phyloP scores from a whole-genome alignment of 2,888 invertebrate species.

The Chloromyia formosa region DNA sequence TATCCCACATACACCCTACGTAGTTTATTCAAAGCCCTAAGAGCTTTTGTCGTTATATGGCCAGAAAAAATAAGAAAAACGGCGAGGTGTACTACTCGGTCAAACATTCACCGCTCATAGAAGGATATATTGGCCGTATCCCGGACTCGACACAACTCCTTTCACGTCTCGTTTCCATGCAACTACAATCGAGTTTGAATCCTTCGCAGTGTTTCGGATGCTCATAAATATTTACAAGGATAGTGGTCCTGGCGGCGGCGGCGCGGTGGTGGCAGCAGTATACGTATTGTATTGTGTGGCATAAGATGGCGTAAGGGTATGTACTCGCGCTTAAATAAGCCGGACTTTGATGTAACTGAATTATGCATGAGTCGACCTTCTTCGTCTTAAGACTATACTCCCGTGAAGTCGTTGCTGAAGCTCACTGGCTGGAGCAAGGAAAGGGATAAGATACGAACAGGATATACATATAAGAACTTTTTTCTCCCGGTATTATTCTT shows the following conservation, averaged over 20 bases:
- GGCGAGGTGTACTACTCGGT: conserved; percentile 3
- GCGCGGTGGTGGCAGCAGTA: too few species aligned
- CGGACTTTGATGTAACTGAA: conserved; percentile 49
- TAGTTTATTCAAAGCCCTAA: too few species aligned
- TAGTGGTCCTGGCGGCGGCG: background rate
- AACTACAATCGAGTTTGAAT: background rate
- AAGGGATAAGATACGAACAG: conserved; percentile 21
- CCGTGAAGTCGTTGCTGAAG: background rate
- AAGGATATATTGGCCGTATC: background rate
- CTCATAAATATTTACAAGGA: conserved; percentile 49
- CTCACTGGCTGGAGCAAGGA: background rate
- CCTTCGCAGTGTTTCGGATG: conserved; percentile 26
- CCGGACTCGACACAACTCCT: background rate
- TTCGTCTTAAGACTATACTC: conserved; percentile 12
- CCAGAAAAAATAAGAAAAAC: too few species aligned
- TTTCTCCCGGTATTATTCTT: background rate
- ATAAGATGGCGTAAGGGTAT: conserved; percentile 10
- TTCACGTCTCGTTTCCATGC: background rate
- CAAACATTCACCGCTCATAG: conserved; percentile 26
- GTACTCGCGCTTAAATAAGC: conserved; percentile 48
- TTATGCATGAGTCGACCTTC: conserved; percentile 47
- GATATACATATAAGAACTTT: conserved; percentile 25
- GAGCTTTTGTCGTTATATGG: too few species aligned
- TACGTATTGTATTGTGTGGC: conserved; percentile 5
- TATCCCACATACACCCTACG: too few species aligned